phyloP scores from a whole-genome alignment of 2,113 vertebrate genomes.

The Gallinago media region DNA sequence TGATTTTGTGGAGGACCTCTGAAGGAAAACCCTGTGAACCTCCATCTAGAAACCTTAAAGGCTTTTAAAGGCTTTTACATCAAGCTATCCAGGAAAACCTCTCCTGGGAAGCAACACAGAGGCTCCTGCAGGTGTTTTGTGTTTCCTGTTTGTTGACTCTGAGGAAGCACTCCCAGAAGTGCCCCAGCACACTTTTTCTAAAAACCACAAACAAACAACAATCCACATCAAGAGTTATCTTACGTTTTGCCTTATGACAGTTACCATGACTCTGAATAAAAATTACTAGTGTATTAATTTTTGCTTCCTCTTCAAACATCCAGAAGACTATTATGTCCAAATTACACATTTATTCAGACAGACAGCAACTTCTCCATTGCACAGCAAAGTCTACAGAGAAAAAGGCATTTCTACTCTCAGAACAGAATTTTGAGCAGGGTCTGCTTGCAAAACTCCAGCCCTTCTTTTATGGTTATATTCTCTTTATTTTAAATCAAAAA shows the following conservation, averaged over 20 bases:
- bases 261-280: not conserved
- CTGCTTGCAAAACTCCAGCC: not conserved
- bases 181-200: not conserved
- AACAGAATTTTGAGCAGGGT: not conserved
- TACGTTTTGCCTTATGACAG: not conserved
- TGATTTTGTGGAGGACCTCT: not conserved
- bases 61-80: not conserved
- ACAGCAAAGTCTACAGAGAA: not conserved
- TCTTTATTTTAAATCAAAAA: not conserved
- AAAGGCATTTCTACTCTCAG: not conserved
- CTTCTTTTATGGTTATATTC: not conserved
- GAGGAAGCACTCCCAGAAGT: not conserved
- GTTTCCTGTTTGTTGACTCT: conserved; percentile 12
- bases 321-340: not conserved
- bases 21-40: conserved; percentile 3
- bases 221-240: not conserved
- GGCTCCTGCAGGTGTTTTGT: not conserved
- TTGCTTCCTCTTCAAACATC: conserved; percentile 9
- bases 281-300: not conserved
- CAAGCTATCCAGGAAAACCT: not conserved
- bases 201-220: not conserved
- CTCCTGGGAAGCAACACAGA: not conserved
- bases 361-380: not conserved
- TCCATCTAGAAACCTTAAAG: not conserved
- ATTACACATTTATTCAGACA: conserved; percentile 25